Percentiles rank a stretch among this genome's conserved stretches.
phyloP scores from a whole-genome alignment of 2,113 vertebrate species.

The Phrynocephalus versicolor region DNA sequence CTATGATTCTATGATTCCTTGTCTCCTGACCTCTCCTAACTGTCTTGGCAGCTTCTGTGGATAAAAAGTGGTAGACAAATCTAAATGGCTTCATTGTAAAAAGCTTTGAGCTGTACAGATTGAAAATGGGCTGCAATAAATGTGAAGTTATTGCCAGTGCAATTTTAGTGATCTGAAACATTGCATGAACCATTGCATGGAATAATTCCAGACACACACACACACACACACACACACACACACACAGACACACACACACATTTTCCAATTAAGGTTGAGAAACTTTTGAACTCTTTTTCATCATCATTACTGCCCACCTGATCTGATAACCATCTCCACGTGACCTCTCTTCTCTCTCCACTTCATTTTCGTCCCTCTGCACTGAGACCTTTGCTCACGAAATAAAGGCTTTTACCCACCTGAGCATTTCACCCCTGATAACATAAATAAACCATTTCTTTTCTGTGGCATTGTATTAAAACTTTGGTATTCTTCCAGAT shows the following conservation, averaged over 20 bases:
- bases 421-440: constrained; percentile 20
- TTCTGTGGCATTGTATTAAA: constrained; percentile 16
- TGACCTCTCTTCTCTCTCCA: constrained; percentile 16
- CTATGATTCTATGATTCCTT: too few species aligned
- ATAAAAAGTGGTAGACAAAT: neutral
- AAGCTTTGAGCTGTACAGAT: constrained; percentile 6
- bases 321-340: neutral
- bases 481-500: neutral
- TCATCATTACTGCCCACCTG: neutral
- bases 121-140: constrained; percentile 2
- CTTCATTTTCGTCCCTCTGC: constrained; percentile 1
- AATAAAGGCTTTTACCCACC: constrained; percentile 11
- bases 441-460: neutral
- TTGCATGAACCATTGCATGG: constrained; percentile 1
- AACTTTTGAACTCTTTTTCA: neutral
- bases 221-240: neutral
- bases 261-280: constrained; percentile 8
- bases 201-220: neutral
- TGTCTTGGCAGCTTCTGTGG: neutral
- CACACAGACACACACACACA: neutral
- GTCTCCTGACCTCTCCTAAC: neutral
- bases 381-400: neutral
- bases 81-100: neutral
- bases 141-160: neutral
- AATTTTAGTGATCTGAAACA: neutral